Base-by-base conservation (phyloP, 1,140 invertebrate genomes). In the Bombus soroeensis region DNA sequence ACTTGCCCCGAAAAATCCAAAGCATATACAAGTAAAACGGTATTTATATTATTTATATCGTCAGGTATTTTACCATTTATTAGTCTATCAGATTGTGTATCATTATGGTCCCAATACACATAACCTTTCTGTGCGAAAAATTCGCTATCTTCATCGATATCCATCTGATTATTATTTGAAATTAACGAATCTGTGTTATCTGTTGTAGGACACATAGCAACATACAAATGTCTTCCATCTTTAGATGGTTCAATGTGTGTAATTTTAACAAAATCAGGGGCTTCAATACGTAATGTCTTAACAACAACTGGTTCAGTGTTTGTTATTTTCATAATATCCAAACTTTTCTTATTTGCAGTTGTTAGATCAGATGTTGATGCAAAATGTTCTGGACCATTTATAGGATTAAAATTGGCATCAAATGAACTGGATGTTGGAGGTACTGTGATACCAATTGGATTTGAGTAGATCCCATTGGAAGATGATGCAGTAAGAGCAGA, bases 151-250 rank as follows among this genome's bases (percentile, higher is more conserved):
- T 95, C 94, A 37, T 95, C 95, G 32, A 95, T 88, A 73, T 96
- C 95, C 94, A 96, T 95, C n/a, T 95, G 93, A 91, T 95, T 95
- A 4, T 92, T 93, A 77, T 94, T 93, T 5, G 87, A 86, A 71
- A 87, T 90, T 28, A 91, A 89, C 41, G 92, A 83, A 22, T 84
- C 62, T 59, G 85, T 59, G 13, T 66, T 90, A 57, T 80, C 87
- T 32, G 68, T 84, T 79, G 72, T 84, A 72, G 94, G 94, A 74
- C 96, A 96, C 84, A 97, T 94, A 3, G 97, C 96, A 25, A 97
- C 96, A 66, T 97, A 95, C 57, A 97, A 92, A 93, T 97, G 96
- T 81, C 95, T 95, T 34, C 96, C 96, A 89, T 97, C 97, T 83
- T 96, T 96, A 6, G 96, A 96, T 1, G 97, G 96, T 66, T 97